Evolutionary conservation across 2,888 invertebrate species (phyloP), one percentile per base, ranked within the genome.

Genomic region (Piscicola geometra): DNA sequence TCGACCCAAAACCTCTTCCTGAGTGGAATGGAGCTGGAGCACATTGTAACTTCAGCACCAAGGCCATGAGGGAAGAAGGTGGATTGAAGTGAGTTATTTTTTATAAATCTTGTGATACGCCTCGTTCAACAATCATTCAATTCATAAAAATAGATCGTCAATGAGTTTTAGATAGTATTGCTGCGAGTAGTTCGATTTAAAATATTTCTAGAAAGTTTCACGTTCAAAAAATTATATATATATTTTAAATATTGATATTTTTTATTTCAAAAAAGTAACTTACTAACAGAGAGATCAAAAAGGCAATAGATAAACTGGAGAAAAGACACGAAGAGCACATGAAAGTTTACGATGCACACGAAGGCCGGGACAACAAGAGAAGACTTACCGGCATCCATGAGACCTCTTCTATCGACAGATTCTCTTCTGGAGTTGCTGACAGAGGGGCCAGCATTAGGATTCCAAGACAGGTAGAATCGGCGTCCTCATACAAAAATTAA

Each of bases 371-470:
- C 88, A 99, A 99, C 87, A 94, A 93, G 85, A 90, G 97, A 79
- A 90, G 98, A 80, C 88, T 99, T 78, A 98, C 85, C 21, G 98
- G 98, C 77, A 90, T 89, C 81, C 95, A 94, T 86, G 98, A 99
- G 87, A 99, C 98, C 1, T 94, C 95, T 82, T 93, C 92, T 82
- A 97, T 99, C 85, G 92, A 94, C 85, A 94, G 97, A 86, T 99
- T 99, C 86, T 94, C 94, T 81, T 92, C 92, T 72, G 86, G 89
- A 75, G 93, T 96, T 15, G 97, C 96, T 64, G 94, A 94, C 86
- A 92, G 96, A 80, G 94, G 92, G 69, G 92, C 92, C 86, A 94
- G 94, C 85, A 93, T 98, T 86, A 90, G 98, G 80, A 96, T 97
- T 85, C 96, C 96, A 5, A 90, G 95, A 30, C 90, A 81, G 35